phyloP scores from a whole-genome alignment of 2,113 vertebrate genomes.

The Hemicordylus capensis region DNA sequence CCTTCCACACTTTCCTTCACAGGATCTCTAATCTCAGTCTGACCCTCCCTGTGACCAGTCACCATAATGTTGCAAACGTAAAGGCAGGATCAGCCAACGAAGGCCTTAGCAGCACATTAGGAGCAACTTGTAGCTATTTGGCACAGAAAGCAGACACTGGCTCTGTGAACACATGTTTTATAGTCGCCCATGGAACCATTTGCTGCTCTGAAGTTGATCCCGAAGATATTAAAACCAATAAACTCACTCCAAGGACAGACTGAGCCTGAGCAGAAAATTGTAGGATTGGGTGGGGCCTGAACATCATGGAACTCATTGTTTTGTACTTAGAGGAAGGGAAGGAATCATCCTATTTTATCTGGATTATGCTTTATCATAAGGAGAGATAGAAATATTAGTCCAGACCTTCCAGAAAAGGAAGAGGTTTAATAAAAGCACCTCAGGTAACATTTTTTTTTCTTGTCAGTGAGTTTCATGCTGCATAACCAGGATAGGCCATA shows the following conservation, averaged over 20 bases:
- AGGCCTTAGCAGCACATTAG: not conserved
- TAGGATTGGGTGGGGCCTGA: not conserved
- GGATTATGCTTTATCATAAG: not conserved
- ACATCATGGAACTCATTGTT: not conserved
- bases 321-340: not conserved
- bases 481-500: not conserved
- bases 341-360: not conserved
- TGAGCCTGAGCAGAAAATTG: not conserved
- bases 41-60: not conserved
- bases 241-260: constrained; percentile 12
- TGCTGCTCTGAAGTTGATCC: not conserved
- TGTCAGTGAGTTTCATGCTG: not conserved
- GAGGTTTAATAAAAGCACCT: not conserved
- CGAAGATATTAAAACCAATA: constrained; percentile 28
- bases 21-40: not conserved
- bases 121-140: not conserved
- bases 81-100: constrained; percentile 7
- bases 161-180: constrained; percentile 12
- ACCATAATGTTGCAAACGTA: not conserved
- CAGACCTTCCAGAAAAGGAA: not conserved
- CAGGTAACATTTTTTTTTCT: not conserved
- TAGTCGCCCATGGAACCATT: not conserved
- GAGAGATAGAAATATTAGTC: not conserved
- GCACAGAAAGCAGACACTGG: constrained; percentile 19
- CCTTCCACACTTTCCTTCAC: not conserved